These are phyloP conservation scores for Lepidurus arcticus DNA, from an alignment of 1,140 invertebrate genomes.

Conservation along the genomic window DNA sequence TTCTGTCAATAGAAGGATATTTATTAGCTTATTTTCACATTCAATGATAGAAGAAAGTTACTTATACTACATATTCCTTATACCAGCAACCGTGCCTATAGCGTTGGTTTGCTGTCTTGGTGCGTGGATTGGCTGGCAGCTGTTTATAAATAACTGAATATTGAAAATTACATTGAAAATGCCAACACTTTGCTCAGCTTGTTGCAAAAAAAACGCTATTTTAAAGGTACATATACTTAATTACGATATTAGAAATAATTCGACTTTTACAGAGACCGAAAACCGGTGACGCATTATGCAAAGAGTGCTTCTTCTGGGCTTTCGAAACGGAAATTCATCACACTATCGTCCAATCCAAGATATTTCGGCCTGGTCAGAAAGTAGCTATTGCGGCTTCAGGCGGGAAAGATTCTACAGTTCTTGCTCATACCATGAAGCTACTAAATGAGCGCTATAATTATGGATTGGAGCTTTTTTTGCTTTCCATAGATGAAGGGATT, in stretches of 20 bases:
- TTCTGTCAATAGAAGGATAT: too few relatives aligned
- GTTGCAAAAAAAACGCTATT: constrained; percentile 64
- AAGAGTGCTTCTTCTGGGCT: constrained; percentile 87
- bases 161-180: constrained; percentile 34
- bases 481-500: constrained; percentile 99
- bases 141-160: constrained; percentile 34
- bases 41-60: background rate
- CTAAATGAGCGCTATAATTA: constrained; percentile 90
- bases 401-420: constrained; percentile 98
- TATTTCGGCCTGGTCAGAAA: constrained; percentile 79
- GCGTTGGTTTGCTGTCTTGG: constrained; percentile 25
- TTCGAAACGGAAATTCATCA: constrained; percentile 96
- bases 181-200: constrained; percentile 54
- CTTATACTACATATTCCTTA: constrained; percentile 24
- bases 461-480: constrained; percentile 79
- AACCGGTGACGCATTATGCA: constrained; percentile 86
- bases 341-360: constrained; percentile 75
- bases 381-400: constrained; percentile 96
- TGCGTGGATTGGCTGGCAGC: constrained; percentile 34
- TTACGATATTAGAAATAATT: constrained; percentile 10
- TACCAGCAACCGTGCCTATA: constrained; percentile 25
- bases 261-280: constrained; percentile 67
- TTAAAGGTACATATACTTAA: constrained; percentile 55
- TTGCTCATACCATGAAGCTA: constrained; percentile 84
- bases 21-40: background rate